Evolutionary conservation across 92 coral and sea anemone species (phyloP), one percentile per base, ranked within the genome.

Genomic region (Desmophyllum pertusum): DNA sequence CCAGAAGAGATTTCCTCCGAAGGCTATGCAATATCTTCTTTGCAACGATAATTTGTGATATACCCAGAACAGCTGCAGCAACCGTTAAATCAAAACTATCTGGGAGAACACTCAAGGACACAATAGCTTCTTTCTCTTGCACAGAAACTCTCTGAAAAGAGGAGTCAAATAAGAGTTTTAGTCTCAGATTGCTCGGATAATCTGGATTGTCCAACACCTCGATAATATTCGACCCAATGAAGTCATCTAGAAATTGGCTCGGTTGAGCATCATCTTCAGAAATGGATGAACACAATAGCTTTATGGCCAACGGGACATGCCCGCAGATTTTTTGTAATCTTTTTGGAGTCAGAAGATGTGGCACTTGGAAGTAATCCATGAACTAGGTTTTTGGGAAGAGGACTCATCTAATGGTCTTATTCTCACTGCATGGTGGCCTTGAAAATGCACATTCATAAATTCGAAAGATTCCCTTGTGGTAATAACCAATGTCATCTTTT

Each of bases 41-140:
- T n/a, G 62, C 62, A 2, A 0, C 29, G 8, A 4, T 1, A 55
- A 23, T 55, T 55, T 23, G 62, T 18, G 62, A 55, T 11, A 55
- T 23, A 55, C 62, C 62, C 25, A 55, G 62, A 55, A 55, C 62
- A 55, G 62, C 62, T 55, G 62, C 62, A 23, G 62, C 62, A 55
- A 55, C 9, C 10, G 4, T 21, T 23, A 55, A 2, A 55, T 55
- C 30, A 11, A 55, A 55, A 55, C 62, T 55, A 27, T 55, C 62
- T 55, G 62, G 62, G 23, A 55, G 62, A 55, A 55, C 62, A 55
- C 62, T 55, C 62, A 55, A 55, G 62, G 62, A 55, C 29, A 23
- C 62, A 55, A 55, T 27, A 55, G 62, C 62, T 55, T 23, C 62
- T 55, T 55, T 55, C 62, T 55, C 10, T 55, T 55, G 62, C 1